Base-by-base conservation (phyloP, 2,797 vertebrate genomes). In the Liasis olivaceus region DNA sequence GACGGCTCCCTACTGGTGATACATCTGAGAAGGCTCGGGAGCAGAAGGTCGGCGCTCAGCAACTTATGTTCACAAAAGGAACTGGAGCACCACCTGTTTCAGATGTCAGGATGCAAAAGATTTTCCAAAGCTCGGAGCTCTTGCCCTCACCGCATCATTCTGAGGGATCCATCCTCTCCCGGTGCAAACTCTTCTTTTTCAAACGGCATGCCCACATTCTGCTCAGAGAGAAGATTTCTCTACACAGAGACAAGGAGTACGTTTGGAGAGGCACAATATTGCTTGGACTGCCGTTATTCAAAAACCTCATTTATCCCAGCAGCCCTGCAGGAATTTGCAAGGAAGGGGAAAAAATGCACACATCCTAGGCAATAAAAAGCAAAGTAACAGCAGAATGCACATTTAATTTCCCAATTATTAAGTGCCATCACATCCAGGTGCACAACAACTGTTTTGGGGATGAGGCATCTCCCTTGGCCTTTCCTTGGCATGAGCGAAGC, bases 11-110 rank as follows among this genome's bases (percentile, higher is more conserved):
- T 94, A 66, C 94, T 94, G 94, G 92, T 92, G 93, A 95, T 95
- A 95, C 93, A 92, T 95, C 92, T 96, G 95, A 96, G 93, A 96
- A 97, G 84, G 51, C 85, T 95, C 94, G 94, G 91, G 94, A 96
- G 93, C 91, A 95, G 91, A 93, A 95, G 91, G 94, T 96, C 4
- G 1, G 90, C 85, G 62, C 66, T 88, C 14, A 93, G 94, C 91
- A 96, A 95, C 90, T 94, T 94, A 72, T 0, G 4, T 87, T 95
- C 95, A 94, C 90, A 92, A 96, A 97, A 96, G 94, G 92, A 94
- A 90, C 93, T 58, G 88, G 69, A 92, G 88, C 94, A 95, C 91
- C 94, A 96, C 97, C 96, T 95, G 89, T 94, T 96, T 95, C 94
- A 94, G 85, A 91, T 92, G 94, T 94, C 92, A 94, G 91, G 66